Conservation (phyloP, 2,797 vertebrate species). For the Thamnophis elegans region DNA sequence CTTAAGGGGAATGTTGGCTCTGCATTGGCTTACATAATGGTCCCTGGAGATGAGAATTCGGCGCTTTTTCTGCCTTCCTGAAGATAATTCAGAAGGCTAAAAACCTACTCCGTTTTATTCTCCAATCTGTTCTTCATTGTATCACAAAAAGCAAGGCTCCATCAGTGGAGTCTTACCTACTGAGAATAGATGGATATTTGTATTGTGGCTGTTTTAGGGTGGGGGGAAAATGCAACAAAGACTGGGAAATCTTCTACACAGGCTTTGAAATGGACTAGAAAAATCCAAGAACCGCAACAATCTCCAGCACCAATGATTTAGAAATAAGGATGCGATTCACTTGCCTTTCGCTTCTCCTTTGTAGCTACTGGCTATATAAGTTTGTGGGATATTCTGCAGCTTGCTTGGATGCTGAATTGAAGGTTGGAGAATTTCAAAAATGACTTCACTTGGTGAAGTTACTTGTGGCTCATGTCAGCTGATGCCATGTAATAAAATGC, state of each 20-base stretch:
- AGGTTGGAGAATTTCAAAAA: neutral
- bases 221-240: neutral
- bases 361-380: neutral
- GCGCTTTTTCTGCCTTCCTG: neutral
- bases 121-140: neutral
- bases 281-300: neutral
- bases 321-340: no score
- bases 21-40: neutral
- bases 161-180: fast-evolving
- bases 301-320: neutral
- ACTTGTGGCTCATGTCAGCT: neutral
- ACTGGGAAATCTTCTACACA: neutral
- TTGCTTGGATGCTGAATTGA: neutral
- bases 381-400: neutral
- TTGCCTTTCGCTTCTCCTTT: neutral
- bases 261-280: neutral
- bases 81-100: neutral
- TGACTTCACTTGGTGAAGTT: neutral
- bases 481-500: neutral
- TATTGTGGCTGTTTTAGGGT: neutral
- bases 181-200: neutral
- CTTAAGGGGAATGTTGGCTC: neutral
- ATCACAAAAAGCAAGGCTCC: neutral
- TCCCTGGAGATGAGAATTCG: constrained; percentile 15
- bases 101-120: neutral